These are phyloP conservation scores for Apodemus sylvaticus DNA, from an alignment of 2,113 vertebrate genomes.

Conservation along the genomic window DNA sequence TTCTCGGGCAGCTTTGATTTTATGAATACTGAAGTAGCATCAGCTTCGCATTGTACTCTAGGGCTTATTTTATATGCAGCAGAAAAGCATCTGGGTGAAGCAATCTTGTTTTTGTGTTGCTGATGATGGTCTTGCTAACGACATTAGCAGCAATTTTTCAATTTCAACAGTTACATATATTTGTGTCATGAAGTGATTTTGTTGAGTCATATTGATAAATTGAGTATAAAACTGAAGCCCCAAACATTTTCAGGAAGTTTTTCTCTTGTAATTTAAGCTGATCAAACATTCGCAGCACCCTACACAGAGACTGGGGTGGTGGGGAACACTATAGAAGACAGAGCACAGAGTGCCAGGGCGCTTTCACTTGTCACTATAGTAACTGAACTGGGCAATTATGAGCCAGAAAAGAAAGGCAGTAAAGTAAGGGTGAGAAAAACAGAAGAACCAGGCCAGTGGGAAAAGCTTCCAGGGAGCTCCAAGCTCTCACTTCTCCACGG, in stretches of 20 bases:
- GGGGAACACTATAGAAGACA: background rate
- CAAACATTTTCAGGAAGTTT: conserved; percentile 21
- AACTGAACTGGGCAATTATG: background rate
- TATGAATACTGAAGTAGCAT: conserved; percentile 72
- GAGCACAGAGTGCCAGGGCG: background rate
- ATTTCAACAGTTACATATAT: conserved; percentile 73
- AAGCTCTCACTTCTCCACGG: background rate
- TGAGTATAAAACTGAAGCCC: conserved; percentile 52
- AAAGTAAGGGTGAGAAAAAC: background rate
- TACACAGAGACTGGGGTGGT: background rate
- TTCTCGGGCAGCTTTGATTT: conserved; percentile 51
- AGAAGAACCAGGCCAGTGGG: background rate
- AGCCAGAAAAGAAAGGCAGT: background rate
- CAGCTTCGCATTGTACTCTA: conserved; percentile 72
- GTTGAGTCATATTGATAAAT: conserved; percentile 69
- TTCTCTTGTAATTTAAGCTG: conserved; percentile 20
- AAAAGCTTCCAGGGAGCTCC: background rate
- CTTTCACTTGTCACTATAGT: background rate
- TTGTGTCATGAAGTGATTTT: conserved; percentile 58
- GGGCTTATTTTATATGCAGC: conserved; percentile 71
- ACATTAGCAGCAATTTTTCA: conserved; percentile 73
- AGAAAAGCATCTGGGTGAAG: conserved; percentile 65
- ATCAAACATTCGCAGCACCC: background rate
- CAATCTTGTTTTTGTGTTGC: conserved; percentile 57
- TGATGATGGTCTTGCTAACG: conserved; percentile 68